Evolutionary conservation across 1,140 invertebrate genomes (phyloP), one percentile per base, ranked within the genome.

Genomic region (Amphibalanus amphitrite): DNA sequence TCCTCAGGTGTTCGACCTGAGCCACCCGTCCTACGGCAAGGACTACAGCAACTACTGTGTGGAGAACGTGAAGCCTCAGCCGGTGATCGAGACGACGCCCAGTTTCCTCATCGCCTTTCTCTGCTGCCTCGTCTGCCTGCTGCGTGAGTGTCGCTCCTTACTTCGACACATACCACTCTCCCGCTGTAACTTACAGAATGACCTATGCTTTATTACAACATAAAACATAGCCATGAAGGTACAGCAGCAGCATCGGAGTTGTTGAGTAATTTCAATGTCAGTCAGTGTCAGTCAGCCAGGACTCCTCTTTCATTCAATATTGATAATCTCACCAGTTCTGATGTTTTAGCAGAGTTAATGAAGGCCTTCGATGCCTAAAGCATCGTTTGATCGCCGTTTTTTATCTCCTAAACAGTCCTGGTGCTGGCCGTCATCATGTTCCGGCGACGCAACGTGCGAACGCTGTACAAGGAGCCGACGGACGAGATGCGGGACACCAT

Each of bases 401-500:
- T 59, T n/a, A 25, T 59, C 23, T 65, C 26, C 3, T 6, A 6
- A 25, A 38, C 64, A 65, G 64, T 65, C 10, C 26, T 65, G 6
- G 8, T 65, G 3, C 4, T 65, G 4, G 26, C 64, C 3, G 64
- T 65, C 10, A 26, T 65, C 23, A 26, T 65, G 20, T 65, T 6
- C 64, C 64, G 64, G 3, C 64, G 64, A n/a, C 64, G 64, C 10
- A 8, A 26, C 64, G 26, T 23, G 20, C 23, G 64, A 23, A 25
- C 64, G 10, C 64, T 65, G 10, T 65, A 65, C 64, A 65, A 65
- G 64, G 23, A 65, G 64, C 64, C 64, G 64, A 65, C 26, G 64
- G 64, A 65, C 78, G 95, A 98, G 79, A 95, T 97, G 47, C 83
- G 94, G 74, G 95, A 97, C 81, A 98, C 94, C 77, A 97, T 98